Base-by-base conservation (phyloP, 2,113 vertebrate genomes). In the Amphiprion percula region DNA sequence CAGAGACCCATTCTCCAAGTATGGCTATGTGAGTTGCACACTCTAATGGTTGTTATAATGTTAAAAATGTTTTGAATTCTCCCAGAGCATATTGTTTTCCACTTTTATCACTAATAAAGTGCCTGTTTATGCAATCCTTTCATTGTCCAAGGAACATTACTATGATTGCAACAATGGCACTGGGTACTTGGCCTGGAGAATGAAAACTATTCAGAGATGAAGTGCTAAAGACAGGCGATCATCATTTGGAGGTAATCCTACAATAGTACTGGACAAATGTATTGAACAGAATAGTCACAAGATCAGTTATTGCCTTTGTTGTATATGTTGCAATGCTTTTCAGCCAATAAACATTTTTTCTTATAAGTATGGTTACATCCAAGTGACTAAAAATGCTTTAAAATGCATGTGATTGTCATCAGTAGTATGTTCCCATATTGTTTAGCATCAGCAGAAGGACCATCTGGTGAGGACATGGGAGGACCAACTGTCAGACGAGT, bases 11-110 rank as follows among this genome's bases (percentile, higher is more conserved):
- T 83, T 50, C 21, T 68, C 77, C 4, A 75, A 55, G 54, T 83
- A 28, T 15, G 60, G 68, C 3, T 82, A 74, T 63, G 84, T 77
- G 11, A 82, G 75, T 84, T 7, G 11, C 52, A 66, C 10, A 68
- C 9, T 1, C 30, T 21, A 66, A 65, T n/a, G 7, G 28, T 2
- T 49, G 0, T 50, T 9, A 21, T 39, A 9, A 64, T 41, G 56
- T 53, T 24, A 21, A 12, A 62, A 54, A 24, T 19, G 1, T 47
- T 30, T 56, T 55, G 41, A 63, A 7, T 17, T 0, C 1, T 4
- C 1, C 1, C 4, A 54, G 10, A 54, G 23, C 10, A 54, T 53
- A 14, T 11, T 46, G 44, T 46, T 46, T 46, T 46, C 44, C 10
- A 46, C 10, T 9, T 16, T 16, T 46, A 3, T 58, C 4, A 28